Percentiles rank a stretch among this genome's conserved stretches.
Evolutionary conservation across 1,140 invertebrate genomes (phyloP).

Genomic region (Chymomyza costata): DNA sequence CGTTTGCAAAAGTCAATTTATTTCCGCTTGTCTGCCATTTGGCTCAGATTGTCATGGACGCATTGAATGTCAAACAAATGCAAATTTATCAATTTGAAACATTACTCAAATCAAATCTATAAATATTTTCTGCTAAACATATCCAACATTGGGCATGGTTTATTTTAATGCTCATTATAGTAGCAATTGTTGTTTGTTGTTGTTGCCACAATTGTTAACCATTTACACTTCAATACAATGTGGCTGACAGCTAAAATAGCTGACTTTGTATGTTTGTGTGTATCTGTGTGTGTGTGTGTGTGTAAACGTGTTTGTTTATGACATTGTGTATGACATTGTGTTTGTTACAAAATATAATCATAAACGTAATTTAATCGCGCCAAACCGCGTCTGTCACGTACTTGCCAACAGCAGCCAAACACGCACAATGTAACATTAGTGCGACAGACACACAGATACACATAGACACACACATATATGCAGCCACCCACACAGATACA

Average conservation of each 20-base stretch:
- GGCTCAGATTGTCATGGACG: too few species aligned
- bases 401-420: constrained; percentile 42
- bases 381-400: constrained; percentile 70
- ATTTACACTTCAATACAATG: constrained; percentile 70
- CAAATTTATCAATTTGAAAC: too few species aligned
- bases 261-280: not conserved
- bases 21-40: too few species aligned
- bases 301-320: constrained; percentile 10
- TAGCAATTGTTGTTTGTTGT: constrained; percentile 25
- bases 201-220: constrained; percentile 61
- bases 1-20: too few species aligned
- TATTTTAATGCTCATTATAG: constrained; percentile 3
- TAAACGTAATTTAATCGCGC: constrained; percentile 72
- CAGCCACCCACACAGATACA: constrained; percentile 16
- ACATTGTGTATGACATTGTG: constrained; percentile 34
- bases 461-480: constrained; percentile 17
- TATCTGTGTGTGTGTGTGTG: constrained; percentile 7
- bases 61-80: too few species aligned
- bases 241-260: constrained; percentile 33
- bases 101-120: too few species aligned
- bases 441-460: constrained; percentile 31
- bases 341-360: constrained; percentile 70
- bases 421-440: too few species aligned
- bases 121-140: constrained; percentile 28
- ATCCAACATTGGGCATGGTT: constrained; percentile 16